These are phyloP conservation scores for Magallana gigas DNA, from an alignment of 1,140 invertebrate genomes.

Conservation along the genomic window DNA sequence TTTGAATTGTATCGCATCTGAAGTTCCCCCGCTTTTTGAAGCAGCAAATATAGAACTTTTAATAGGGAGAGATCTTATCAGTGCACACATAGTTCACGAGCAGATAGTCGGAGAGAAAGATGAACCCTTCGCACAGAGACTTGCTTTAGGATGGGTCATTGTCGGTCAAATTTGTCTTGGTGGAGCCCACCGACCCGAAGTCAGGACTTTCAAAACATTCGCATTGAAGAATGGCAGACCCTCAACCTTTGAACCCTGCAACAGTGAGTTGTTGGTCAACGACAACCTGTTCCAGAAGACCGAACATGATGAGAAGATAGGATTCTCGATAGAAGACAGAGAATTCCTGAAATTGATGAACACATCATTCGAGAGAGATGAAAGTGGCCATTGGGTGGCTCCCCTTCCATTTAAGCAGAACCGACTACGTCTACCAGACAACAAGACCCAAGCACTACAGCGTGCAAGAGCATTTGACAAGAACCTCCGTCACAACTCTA, in stretches of 20 bases:
- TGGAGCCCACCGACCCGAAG: slow-evolving; percentile 7
- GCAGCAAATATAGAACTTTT: no score
- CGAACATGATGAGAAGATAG: slow-evolving; percentile 50
- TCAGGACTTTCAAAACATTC: not conserved
- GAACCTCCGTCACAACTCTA: no score
- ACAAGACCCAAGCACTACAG: no score
- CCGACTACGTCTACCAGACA: no score
- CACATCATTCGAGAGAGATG: slow-evolving; percentile 36
- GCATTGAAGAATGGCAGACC: slow-evolving; percentile 27
- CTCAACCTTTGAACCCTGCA: slow-evolving; percentile 45
- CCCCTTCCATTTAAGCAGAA: slow-evolving; percentile 33
- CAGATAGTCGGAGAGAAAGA: slow-evolving; percentile 41
- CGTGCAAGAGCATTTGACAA: no score
- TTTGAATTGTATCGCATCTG: no score
- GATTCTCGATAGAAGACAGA: slow-evolving; percentile 46
- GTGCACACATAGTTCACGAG: slow-evolving; percentile 39
- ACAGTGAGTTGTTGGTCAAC: slow-evolving; percentile 13
- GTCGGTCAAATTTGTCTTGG: slow-evolving; percentile 51
- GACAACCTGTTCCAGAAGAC: slow-evolving; percentile 40
- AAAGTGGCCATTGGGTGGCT: slow-evolving; percentile 37
- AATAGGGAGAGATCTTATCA: no score
- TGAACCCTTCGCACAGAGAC: slow-evolving; percentile 50
- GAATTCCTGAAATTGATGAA: slow-evolving; percentile 53
- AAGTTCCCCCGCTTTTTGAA: no score
- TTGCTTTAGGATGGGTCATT: slow-evolving; percentile 55